Evolutionary conservation across 92 coral and sea anemone genomes (phyloP).

Genomic region (Porites rus): DNA sequence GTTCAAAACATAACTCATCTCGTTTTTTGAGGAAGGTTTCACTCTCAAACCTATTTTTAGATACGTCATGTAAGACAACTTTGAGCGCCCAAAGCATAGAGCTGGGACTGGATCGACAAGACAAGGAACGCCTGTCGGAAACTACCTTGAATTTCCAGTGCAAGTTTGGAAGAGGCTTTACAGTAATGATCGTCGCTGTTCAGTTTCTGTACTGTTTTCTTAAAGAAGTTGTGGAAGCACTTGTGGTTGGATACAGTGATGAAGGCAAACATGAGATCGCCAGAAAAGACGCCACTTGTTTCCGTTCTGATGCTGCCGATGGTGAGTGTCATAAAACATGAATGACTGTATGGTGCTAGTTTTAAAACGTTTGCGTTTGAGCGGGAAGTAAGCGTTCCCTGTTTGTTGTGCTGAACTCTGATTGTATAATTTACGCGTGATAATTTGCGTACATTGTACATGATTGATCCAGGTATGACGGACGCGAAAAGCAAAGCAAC

Average conservation of each 20-base stretch:
- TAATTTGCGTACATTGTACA: no score
- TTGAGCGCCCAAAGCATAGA: not conserved
- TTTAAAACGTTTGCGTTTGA: no score
- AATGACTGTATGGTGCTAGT: no score
- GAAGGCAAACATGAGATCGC: conserved; percentile 11
- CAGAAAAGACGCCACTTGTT: not conserved
- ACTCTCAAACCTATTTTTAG: no score
- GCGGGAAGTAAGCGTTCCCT: no score
- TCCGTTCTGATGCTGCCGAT: no score
- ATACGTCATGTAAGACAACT: not conserved
- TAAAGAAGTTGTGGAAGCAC: conserved; percentile 17
- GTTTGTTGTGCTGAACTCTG: no score
- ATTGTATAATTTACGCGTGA: no score
- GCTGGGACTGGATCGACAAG: conserved; percentile 24
- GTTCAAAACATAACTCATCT: conserved; percentile 89
- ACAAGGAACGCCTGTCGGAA: conserved; percentile 40
- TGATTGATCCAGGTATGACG: no score
- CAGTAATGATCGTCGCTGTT: conserved; percentile 29
- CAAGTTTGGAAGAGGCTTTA: not conserved
- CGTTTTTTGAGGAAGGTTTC: no score
- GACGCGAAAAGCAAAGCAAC: no score
- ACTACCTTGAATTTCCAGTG: not conserved
- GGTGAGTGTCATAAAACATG: not conserved
- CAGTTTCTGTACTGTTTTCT: conserved; percentile 21
- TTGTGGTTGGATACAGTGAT: not conserved